Conservation (phyloP, 2,888 invertebrate species). For the Bursaphelenchus okinawaensis region DNA sequence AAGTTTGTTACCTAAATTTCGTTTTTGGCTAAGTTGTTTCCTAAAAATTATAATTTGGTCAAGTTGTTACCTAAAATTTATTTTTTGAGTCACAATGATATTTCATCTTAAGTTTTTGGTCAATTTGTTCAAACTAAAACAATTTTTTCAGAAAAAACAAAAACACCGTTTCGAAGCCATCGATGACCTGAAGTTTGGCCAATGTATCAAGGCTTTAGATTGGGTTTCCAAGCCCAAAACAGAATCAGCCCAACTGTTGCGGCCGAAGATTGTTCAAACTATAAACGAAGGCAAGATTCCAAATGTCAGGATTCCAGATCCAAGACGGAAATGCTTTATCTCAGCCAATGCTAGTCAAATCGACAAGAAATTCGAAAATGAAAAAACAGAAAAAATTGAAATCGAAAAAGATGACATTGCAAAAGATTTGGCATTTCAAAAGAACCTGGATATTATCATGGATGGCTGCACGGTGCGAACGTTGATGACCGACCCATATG, state of each 20-base stretch:
- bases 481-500: slow-evolving; percentile 19
- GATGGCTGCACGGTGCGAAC: slow-evolving; percentile 29
- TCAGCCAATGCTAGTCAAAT: background rate
- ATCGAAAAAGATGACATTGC: slow-evolving; percentile 6
- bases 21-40: too few relatives aligned
- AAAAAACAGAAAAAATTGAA: background rate
- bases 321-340: slow-evolving; percentile 17
- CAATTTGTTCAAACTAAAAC: too few relatives aligned
- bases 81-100: too few relatives aligned
- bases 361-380: background rate
- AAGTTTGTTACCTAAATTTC: too few relatives aligned
- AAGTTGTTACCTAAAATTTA: too few relatives aligned
- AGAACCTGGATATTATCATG: slow-evolving; percentile 26
- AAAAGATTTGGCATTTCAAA: slow-evolving; percentile 16
- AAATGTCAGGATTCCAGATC: slow-evolving; percentile 20
- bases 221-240: background rate
- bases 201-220: background rate
- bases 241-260: background rate
- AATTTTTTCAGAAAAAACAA: background rate
- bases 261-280: background rate
- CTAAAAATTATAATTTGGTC: too few relatives aligned
- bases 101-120: too few relatives aligned
- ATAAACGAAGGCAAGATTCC: slow-evolving; percentile 12
- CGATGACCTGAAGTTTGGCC: background rate
- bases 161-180: background rate